A percentile compares a stretch with the other conserved stretches of the same genome.
Evolutionary conservation across 1,140 invertebrate genomes (phyloP).

Genomic region (Listronotus oregonensis): DNA sequence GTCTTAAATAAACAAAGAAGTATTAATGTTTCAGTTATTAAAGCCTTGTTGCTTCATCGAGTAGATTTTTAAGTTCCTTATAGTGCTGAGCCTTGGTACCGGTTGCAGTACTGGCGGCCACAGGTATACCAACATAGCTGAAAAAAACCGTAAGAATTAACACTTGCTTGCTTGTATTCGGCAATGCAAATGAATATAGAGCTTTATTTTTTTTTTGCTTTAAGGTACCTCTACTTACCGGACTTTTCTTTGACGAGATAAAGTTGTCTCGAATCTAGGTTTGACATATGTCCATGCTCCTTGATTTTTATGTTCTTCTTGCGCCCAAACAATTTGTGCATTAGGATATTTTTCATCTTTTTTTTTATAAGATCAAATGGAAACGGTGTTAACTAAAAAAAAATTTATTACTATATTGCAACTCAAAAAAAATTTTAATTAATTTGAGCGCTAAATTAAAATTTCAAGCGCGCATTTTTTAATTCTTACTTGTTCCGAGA

Average conservation of each 20-base stretch:
- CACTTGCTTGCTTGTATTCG: neutral
- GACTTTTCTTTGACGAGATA: conserved; percentile 69
- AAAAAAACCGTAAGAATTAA: conserved; percentile 40
- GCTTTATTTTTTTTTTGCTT: neutral
- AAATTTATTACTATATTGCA: too few relatives aligned
- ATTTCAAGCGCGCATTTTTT: too few relatives aligned
- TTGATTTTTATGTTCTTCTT: conserved; percentile 99
- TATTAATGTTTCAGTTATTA: conserved; percentile 5
- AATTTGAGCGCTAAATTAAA: too few relatives aligned
- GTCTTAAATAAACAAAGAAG: too few relatives aligned
- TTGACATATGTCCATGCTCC: conserved; percentile 96
- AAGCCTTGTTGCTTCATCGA: conserved; percentile 68
- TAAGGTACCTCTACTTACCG: conserved; percentile 60
- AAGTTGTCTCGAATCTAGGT: conserved; percentile 85
- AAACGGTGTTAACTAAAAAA: conserved; percentile 90
- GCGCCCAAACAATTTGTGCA: conserved; percentile 89
- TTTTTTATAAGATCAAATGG: conserved; percentile 93
- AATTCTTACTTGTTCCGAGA: conserved; percentile 81
- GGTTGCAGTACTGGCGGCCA: conserved; percentile 91
- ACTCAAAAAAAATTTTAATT: too few relatives aligned
- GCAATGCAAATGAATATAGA: neutral
- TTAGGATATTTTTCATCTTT: conserved; percentile 90
- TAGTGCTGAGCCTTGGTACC: conserved; percentile 95
- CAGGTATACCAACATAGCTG: conserved; percentile 89
- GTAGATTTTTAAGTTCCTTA: conserved; percentile 79